Evolutionary conservation across 2,113 vertebrate genomes (phyloP).

Genomic region (Puntigrus tetrazona): DNA sequence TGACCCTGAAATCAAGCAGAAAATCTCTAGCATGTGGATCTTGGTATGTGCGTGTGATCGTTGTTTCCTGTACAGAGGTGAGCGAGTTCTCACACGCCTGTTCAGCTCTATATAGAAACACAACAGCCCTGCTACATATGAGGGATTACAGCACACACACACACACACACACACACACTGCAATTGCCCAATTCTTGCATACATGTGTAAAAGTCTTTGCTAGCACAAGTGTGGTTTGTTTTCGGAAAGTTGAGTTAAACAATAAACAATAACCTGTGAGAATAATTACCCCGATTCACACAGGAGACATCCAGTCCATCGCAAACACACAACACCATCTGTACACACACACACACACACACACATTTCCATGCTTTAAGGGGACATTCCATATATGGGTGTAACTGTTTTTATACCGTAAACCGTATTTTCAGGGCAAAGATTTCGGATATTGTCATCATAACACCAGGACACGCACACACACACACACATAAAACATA

Average conservation of each 20-base stretch:
- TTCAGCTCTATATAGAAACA: slow-evolving; percentile 15
- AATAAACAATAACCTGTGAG: slow-evolving; percentile 1
- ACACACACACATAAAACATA: too few relatives aligned
- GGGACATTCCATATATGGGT: too few relatives aligned
- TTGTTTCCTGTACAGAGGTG: background rate
- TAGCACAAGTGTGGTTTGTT: slow-evolving; percentile 1
- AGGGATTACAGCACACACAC: background rate
- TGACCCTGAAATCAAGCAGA: slow-evolving; percentile 37
- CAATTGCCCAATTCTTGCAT: background rate
- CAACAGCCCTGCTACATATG: slow-evolving; percentile 3
- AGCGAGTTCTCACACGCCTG: slow-evolving; percentile 35
- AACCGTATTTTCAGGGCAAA: too few relatives aligned
- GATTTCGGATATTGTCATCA: too few relatives aligned
- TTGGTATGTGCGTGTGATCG: slow-evolving; percentile 14
- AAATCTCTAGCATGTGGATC: background rate
- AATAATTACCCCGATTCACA: background rate
- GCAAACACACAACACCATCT: background rate
- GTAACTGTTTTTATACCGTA: too few relatives aligned
- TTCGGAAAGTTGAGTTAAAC: background rate
- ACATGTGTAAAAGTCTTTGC: background rate
- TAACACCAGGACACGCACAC: too few relatives aligned
- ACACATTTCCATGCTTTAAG: too few relatives aligned
- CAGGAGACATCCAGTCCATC: background rate
- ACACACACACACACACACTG: background rate
- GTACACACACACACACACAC: background rate